These are phyloP conservation scores for Saccopteryx leptura DNA, from an alignment of 2,113 vertebrate genomes.

Conservation along the genomic window DNA sequence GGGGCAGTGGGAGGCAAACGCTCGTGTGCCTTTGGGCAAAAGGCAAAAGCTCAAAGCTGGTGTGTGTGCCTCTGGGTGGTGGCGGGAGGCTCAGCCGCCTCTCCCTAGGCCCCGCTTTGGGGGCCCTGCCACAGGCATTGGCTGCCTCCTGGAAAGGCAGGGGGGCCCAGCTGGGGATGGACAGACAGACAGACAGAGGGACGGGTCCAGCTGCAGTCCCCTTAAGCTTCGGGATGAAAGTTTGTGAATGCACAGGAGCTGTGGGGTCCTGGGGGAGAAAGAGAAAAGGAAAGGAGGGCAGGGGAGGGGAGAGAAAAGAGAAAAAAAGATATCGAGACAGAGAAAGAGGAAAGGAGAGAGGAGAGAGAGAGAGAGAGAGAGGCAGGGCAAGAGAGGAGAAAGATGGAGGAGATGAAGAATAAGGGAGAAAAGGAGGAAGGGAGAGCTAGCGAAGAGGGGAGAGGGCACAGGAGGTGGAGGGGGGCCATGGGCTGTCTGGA, in stretches of 20 bases:
- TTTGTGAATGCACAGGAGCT: neutral
- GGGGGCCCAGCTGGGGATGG: neutral
- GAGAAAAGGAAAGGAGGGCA: neutral
- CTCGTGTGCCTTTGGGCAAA: neutral
- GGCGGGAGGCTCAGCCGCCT: neutral
- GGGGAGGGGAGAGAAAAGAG: neutral
- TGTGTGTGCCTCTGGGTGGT: neutral
- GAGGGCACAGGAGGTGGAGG: neutral
- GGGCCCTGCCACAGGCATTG: neutral
- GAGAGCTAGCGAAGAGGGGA: neutral
- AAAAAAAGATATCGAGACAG: no score
- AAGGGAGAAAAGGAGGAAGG: neutral
- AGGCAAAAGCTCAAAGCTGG: neutral
- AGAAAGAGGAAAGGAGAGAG: neutral
- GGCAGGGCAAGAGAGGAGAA: neutral
- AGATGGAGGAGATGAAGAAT: neutral
- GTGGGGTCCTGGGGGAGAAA: neutral
- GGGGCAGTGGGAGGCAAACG: neutral
- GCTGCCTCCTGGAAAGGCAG: neutral
- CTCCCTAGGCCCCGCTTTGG: neutral
- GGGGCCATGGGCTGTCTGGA: conserved; percentile 88
- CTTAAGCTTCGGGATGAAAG: neutral
- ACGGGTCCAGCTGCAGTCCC: neutral
- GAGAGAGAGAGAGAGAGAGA: no score
- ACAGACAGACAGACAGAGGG: neutral